A percentile compares a stretch with the other conserved stretches of the same genome.
phyloP scores from a whole-genome alignment of 2,113 vertebrate species.

The Takifugu bimaculatus region DNA sequence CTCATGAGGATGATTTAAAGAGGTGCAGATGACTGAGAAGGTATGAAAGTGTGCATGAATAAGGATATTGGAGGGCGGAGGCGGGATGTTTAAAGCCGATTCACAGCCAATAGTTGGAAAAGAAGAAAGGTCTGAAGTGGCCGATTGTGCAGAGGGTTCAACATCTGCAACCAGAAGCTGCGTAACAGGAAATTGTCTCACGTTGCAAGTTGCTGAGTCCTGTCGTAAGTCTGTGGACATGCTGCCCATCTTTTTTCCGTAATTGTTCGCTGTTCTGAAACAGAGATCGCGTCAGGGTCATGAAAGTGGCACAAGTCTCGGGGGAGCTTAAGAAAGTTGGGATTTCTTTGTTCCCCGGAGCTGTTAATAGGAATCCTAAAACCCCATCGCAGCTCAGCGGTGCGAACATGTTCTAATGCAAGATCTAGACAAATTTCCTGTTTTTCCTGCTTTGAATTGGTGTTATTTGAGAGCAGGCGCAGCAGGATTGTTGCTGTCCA shows the following conservation, averaged over 20 bases:
- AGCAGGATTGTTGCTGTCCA: no score
- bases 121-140: background rate
- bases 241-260: background rate
- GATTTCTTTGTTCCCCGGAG: background rate
- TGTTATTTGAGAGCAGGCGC: no score
- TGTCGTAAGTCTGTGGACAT: background rate
- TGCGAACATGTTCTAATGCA: no score
- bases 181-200: conserved; percentile 4
- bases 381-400: background rate
- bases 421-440: no score
- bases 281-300: background rate
- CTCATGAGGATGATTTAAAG: background rate
- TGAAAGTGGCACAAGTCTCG: conserved; percentile 7
- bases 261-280: background rate
- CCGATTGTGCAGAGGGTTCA: no score
- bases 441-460: no score
- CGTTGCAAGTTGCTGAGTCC: background rate
- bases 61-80: background rate
- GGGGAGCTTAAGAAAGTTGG: background rate
- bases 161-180: background rate
- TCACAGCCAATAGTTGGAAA: background rate
- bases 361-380: background rate
- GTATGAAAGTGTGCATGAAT: background rate
- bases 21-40: no score
- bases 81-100: background rate